phyloP scores from a whole-genome alignment of 2,797 vertebrate species.

The Antennarius maculatus region DNA sequence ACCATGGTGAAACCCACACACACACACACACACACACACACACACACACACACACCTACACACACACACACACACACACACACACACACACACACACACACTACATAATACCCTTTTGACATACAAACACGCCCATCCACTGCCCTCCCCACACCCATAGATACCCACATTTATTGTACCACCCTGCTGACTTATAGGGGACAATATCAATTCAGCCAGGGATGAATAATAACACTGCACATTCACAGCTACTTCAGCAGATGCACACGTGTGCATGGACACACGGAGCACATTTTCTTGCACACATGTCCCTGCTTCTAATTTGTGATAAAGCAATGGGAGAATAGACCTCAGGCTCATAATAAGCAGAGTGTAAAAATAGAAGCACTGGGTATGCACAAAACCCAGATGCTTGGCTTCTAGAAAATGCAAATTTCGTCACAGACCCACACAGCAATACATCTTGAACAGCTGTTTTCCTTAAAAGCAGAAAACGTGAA shows the following conservation, averaged over 20 bases:
- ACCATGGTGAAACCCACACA: conserved; percentile 42
- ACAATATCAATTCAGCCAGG: conserved; percentile 56
- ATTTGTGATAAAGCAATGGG: conserved; percentile 67
- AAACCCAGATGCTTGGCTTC: conserved; percentile 68
- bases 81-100: conserved; percentile 13
- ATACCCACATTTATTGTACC: conserved; percentile 32
- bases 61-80: conserved; percentile 3
- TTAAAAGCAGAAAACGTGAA: conserved; percentile 34
- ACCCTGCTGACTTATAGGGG: conserved; percentile 64
- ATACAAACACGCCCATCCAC: neutral
- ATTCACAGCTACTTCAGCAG: conserved; percentile 27
- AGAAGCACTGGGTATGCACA: conserved; percentile 69
- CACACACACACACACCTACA: conserved; percentile 14
- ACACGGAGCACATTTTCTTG: conserved; percentile 16
- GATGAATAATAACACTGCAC: conserved; percentile 63
- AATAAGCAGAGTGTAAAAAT: conserved; percentile 73
- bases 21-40: conserved; percentile 9
- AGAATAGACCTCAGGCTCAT: conserved; percentile 58
- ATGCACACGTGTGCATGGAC: conserved; percentile 1
- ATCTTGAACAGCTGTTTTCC: conserved; percentile 28
- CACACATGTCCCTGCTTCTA: conserved; percentile 41
- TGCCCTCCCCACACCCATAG: neutral
- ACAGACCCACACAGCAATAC: conserved; percentile 24
- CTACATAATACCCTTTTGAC: conserved; percentile 8
- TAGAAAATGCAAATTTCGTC: conserved; percentile 66